Percentiles rank a stretch among this genome's conserved stretches.
Evolutionary conservation across 2,797 vertebrate genomes (phyloP).

Genomic region (Acestrorhynchus altus): DNA sequence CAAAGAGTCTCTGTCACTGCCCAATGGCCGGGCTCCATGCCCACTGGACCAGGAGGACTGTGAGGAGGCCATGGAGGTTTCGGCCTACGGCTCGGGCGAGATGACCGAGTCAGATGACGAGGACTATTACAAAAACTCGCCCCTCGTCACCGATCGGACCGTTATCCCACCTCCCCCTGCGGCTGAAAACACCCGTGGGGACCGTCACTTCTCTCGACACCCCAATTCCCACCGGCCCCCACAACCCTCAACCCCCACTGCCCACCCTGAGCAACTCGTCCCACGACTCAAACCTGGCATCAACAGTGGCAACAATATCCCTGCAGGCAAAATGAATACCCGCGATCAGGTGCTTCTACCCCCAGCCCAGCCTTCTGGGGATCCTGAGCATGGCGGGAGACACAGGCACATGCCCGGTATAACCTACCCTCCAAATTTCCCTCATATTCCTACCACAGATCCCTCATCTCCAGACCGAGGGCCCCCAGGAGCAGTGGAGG

Average conservation of each 20-base stretch:
- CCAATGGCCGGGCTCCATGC: conserved; percentile 82
- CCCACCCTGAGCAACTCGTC: conserved; percentile 71
- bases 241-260: conserved; percentile 73
- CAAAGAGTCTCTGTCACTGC: conserved; percentile 87
- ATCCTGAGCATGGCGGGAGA: conserved; percentile 75
- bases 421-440: conserved; percentile 88
- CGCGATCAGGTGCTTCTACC: conserved; percentile 85
- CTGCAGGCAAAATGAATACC: conserved; percentile 93
- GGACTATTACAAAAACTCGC: conserved; percentile 91
- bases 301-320: conserved; percentile 78
- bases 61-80: conserved; percentile 89
- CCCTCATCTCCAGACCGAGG: conserved; percentile 87
- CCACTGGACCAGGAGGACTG: conserved; percentile 90
- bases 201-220: conserved; percentile 73
- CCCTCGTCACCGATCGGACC: conserved; percentile 89
- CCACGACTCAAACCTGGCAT: conserved; percentile 73
- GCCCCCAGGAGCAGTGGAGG: conserved; percentile 89
- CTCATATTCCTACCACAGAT: conserved; percentile 90
- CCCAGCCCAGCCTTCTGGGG: conserved; percentile 79
- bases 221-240: conserved; percentile 77
- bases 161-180: conserved; percentile 83
- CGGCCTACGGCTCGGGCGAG: conserved; percentile 92
- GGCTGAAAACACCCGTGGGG: conserved; percentile 76
- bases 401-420: conserved; percentile 80
- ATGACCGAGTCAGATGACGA: conserved; percentile 93